Base-by-base conservation (phyloP, 2,797 vertebrate genomes). In the Anguilla obscura region DNA sequence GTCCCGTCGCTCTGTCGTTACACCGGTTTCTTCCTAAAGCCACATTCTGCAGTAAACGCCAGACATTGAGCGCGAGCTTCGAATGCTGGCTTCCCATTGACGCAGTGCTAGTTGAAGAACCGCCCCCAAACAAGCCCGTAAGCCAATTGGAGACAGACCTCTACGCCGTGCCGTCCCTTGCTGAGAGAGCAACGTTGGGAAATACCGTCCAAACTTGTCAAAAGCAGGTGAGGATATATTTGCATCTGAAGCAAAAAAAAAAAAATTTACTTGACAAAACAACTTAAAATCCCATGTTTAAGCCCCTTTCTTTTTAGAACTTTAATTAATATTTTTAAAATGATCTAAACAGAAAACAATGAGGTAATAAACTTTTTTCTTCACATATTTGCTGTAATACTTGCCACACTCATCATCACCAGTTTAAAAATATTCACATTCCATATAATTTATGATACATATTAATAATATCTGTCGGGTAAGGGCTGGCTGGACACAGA, bases 21-120 rank as follows among this genome's bases (percentile, higher is more conserved):
- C 21, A 18, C 58, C 7, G 30, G 50, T 79, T 56, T 52, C 80
- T 52, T 27, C 10, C 83, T 79, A 0, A 8, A 40, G 50, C 9
- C 45, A 33, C 14, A 45, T 48, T 71, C 60, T 86, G 85, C 33
- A 27, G 36, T 18, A 58, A 86, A 54, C 52, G 50, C 50, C 6
- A 10, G 18, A 30, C 48, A 82, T 60, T 86, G 85, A 60, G 88
- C 86, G 82, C 40, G 52, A 87, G 69, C 82, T 87, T 87, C 86
- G 40, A 89, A 87, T 66, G 54, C 54, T 71, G 8, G 48, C 30
- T 71, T 52, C 69, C 27, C 54, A n/a, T 86, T 66, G 82, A 56
- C 66, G 16, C 30, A 33, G 40, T 79, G 18, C 85, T 27, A 36
- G 27, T 45, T 8, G 21, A 84, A 45, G 74, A 54, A 52, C 79